phyloP scores from a whole-genome alignment of 2,113 vertebrate species.

The Lipotes vexillifer region DNA sequence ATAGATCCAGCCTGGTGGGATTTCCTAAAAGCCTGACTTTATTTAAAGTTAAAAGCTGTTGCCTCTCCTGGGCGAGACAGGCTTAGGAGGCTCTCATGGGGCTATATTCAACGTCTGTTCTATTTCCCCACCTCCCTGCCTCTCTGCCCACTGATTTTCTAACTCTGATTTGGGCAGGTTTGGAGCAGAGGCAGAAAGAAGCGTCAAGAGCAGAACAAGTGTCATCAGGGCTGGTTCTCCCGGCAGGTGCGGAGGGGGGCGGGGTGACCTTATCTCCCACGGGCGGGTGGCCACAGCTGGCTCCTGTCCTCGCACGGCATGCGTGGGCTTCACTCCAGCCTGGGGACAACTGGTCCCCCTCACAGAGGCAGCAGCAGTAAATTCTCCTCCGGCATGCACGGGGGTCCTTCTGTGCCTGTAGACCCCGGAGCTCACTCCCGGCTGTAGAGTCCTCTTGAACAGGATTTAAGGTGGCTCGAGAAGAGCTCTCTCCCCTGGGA shows the following conservation, averaged over 20 bases:
- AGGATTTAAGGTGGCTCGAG: neutral
- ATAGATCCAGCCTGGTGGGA: neutral
- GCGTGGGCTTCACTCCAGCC: neutral
- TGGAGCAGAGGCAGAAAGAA: neutral
- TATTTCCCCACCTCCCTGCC: neutral
- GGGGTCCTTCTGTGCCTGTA: neutral
- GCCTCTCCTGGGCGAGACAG: neutral
- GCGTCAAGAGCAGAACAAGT: neutral
- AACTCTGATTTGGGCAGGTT: neutral
- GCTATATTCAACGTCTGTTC: neutral
- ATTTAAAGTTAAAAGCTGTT: neutral
- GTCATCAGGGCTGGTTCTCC: neutral
- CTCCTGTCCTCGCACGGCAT: neutral
- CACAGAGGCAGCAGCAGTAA: neutral
- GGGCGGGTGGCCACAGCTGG: no score
- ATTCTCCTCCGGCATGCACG: neutral
- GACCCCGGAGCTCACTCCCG: neutral
- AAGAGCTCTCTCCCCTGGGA: neutral
- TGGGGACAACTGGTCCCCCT: neutral
- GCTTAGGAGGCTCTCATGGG: neutral
- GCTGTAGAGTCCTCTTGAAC: neutral
- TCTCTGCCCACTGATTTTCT: neutral
- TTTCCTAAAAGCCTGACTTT: neutral
- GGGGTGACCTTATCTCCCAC: no score
- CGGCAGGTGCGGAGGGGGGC: fast-evolving